phyloP scores from a whole-genome alignment of 2,888 invertebrate genomes.

The Yponomeuta sedellus region DNA sequence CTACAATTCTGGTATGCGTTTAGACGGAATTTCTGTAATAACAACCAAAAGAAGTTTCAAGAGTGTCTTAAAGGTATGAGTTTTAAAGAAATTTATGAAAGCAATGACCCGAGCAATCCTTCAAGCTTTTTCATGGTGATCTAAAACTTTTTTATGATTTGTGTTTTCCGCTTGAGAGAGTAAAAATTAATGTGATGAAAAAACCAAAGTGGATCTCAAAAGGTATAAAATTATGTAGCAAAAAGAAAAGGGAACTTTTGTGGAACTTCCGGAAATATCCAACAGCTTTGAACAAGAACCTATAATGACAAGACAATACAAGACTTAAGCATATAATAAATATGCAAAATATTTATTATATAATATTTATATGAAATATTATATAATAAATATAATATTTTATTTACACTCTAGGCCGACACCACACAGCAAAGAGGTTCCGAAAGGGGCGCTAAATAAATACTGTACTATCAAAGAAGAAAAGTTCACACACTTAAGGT shows the following conservation, averaged over 20 bases:
- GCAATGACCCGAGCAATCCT: no score
- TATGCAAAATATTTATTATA: no score
- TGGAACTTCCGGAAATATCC: conserved; percentile 13
- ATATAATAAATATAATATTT: no score
- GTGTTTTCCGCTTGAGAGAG: background rate
- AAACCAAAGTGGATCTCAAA: no score
- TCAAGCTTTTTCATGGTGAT: background rate
- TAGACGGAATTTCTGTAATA: background rate
- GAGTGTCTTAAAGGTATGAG: background rate
- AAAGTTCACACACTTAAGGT: no score
- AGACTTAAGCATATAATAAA: no score
- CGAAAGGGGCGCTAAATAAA: no score
- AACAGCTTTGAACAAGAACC: background rate
- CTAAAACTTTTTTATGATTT: background rate
- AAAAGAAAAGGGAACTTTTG: conserved; percentile 12
- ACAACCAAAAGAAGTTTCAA: background rate
- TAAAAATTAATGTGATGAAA: background rate
- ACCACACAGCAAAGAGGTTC: no score
- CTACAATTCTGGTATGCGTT: background rate
- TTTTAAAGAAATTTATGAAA: background rate
- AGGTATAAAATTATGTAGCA: conserved; percentile 6
- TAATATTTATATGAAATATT: no score
- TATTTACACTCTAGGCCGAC: no score
- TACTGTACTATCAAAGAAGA: no score
- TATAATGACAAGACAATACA: no score